Percentiles rank a stretch among this genome's conserved stretches.
Evolutionary conservation across 2,888 invertebrate species (phyloP).

Genomic region (Cephalotes varians): DNA sequence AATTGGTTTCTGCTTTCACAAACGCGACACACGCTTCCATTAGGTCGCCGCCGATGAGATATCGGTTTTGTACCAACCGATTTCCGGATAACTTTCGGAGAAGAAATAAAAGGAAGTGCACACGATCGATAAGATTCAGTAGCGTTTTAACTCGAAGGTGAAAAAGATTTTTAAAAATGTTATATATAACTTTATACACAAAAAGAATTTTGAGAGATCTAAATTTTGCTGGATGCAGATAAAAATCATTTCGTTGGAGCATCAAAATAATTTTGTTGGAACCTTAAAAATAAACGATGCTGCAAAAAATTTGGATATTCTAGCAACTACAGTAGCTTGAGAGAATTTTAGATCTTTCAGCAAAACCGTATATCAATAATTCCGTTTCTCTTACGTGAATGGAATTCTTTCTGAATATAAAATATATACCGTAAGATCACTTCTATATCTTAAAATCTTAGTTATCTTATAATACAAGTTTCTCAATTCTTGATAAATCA

Average conservation of each 20-base stretch:
- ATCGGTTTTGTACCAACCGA: constrained; percentile 8
- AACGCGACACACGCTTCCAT: constrained; percentile 44
- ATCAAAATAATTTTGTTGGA: no score
- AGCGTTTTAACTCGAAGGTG: constrained; percentile 1
- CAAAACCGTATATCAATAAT: background rate
- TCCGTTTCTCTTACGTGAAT: background rate
- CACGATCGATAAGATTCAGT: background rate
- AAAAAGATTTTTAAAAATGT: constrained; percentile 15
- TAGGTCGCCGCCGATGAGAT: constrained; percentile 17
- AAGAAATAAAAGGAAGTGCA: constrained; percentile 9
- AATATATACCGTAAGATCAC: background rate
- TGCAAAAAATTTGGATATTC: no score
- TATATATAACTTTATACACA: background rate
- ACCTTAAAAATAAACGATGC: no score
- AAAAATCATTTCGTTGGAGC: no score
- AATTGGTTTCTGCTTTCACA: constrained; percentile 62
- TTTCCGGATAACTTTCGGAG: background rate
- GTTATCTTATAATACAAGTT: background rate
- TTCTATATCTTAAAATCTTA: background rate
- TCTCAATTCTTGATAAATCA: constrained; percentile 1
- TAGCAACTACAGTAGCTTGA: no score
- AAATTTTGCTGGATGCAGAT: no score
- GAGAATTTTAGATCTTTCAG: no score
- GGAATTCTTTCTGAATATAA: background rate
- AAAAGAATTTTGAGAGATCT: no score